phyloP scores from a whole-genome alignment of 2,888 invertebrate genomes.

The Leucoptera coffeella region DNA sequence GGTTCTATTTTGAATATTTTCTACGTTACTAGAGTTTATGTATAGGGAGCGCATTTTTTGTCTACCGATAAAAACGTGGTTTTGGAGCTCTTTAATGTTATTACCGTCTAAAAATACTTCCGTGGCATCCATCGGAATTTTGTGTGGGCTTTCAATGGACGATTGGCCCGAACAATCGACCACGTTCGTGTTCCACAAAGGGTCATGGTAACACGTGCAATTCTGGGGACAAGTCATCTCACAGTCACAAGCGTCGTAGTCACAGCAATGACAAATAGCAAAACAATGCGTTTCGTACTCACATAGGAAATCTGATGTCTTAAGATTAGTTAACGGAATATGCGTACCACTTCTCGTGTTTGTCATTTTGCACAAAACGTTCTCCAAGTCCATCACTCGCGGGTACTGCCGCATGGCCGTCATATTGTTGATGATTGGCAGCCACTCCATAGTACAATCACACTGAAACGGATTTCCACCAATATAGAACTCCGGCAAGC shows the following conservation, averaged over 20 bases:
- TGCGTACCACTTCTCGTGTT: constrained; percentile 76
- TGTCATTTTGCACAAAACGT: constrained; percentile 82
- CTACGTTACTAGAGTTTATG: constrained; percentile 79
- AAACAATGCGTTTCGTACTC: constrained; percentile 91
- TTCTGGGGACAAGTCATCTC: constrained; percentile 93
- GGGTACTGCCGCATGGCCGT: constrained; percentile 79
- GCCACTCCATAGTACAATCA: constrained; percentile 94
- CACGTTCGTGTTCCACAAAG: constrained; percentile 87
- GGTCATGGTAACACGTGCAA: constrained; percentile 92
- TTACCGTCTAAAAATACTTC: constrained; percentile 91
- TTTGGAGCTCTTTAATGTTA: constrained; percentile 74
- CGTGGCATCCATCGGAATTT: constrained; percentile 91
- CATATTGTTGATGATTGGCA: constrained; percentile 83
- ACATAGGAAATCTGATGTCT: constrained; percentile 82
- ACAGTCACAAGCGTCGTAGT: constrained; percentile 94
- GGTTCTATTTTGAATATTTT: constrained; percentile 83
- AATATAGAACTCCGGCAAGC: constrained; percentile 82
- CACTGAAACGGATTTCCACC: constrained; percentile 92
- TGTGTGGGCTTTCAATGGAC: constrained; percentile 70
- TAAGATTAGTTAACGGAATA: constrained; percentile 69
- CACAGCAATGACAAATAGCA: constrained; percentile 91
- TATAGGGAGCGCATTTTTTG: constrained; percentile 83
- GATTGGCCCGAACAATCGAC: constrained; percentile 84
- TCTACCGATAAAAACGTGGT: constrained; percentile 84
- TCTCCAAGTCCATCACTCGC: constrained; percentile 80